Base-by-base conservation (phyloP, 2,888 invertebrate genomes). In the Morpho deidamia region DNA sequence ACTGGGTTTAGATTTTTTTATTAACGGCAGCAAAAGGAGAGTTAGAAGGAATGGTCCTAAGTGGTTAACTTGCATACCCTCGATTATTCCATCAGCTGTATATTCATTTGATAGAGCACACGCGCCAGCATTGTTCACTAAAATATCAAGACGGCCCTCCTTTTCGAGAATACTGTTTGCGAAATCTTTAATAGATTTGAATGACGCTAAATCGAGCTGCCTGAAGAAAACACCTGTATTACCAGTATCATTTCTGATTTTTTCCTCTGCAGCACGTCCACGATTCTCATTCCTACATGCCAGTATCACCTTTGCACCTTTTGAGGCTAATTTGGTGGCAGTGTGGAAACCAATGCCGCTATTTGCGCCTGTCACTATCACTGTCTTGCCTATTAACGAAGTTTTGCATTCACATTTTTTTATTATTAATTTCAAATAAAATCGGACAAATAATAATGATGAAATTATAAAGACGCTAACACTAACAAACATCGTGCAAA, bases 1-100 rank as follows among this genome's bases (percentile, higher is more conserved):
- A 47, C 94, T 92, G 0, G 94, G 93, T 0, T 90, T 88, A 1
- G 94, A 93, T 56, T 90, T 88, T 76, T 94, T 95, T 57, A 96
- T 37, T 38, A 35, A 57, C 54, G 11, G 53, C 48, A 44, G 59
- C 56, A 44, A 75, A n/a, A 93, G 78, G 65, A 91, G 90, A 0
- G 92, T 92, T 43, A 94, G 76, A 38, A 93, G 76, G 70, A 94
- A 94, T 4, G 91, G 92, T 9, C 92, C 92, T 65, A 92, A 91
- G 69, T 93, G 90, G 51, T 71, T 72, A 0, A 63, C 81, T 59
- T 92, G 92, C 81, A 92, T 90, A 2, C 86, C 90, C 7, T 79
- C 66, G 58, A 92, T 91, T 43, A 93, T 73, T 0, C 92, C 92
- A 64, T 93, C 92, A 63, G 89, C 83, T 1, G 92, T 91, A n/a